Evolutionary conservation across 2,797 vertebrate species (phyloP).

Genomic region (Phrynocephalus vlangalii): DNA sequence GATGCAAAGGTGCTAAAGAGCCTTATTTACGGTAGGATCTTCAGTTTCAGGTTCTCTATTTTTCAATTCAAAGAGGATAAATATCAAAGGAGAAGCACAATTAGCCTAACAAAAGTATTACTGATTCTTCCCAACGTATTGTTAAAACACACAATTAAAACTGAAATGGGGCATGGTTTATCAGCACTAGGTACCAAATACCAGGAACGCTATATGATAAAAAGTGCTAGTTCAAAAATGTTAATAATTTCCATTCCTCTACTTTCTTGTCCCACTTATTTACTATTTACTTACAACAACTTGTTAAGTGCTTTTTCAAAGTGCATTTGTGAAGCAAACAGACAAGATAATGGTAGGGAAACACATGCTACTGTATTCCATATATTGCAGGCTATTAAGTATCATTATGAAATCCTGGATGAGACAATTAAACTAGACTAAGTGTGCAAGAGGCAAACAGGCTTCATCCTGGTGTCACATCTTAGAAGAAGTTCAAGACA

Average conservation of each 20-base stretch:
- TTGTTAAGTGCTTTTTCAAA: neutral
- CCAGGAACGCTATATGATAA: neutral
- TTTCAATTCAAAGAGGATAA: too few relatives aligned
- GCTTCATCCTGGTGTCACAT: conserved; percentile 12
- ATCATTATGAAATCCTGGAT: neutral
- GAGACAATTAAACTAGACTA: conserved; percentile 15
- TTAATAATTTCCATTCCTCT: neutral
- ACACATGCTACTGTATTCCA: neutral
- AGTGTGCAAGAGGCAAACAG: neutral
- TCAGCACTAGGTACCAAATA: too few relatives aligned
- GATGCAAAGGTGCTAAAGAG: neutral
- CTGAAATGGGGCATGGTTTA: too few relatives aligned
- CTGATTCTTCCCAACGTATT: too few relatives aligned
- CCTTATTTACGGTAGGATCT: neutral
- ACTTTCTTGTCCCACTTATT: neutral
- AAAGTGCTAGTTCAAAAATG: neutral
- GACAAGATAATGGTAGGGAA: neutral
- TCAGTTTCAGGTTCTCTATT: neutral
- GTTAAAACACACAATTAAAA: too few relatives aligned
- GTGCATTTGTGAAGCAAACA: neutral
- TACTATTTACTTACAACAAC: neutral
- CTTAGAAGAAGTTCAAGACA: neutral
- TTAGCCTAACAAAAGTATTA: too few relatives aligned
- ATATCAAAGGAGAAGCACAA: too few relatives aligned
- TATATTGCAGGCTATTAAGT: neutral